Base-by-base conservation (phyloP, 2,888 invertebrate genomes). In the Dioctria rufipes region DNA sequence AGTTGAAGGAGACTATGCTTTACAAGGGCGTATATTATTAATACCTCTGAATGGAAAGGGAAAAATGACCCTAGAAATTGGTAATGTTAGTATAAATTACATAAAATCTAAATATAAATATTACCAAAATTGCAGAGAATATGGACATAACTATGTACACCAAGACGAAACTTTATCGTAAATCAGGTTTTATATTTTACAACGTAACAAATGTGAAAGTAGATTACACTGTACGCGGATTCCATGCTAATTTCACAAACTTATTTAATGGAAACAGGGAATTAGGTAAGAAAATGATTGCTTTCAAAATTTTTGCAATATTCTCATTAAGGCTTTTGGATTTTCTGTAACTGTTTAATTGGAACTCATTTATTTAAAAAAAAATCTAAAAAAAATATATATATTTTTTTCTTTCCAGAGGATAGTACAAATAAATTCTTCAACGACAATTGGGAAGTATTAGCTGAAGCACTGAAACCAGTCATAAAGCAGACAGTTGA, bases 391-490 rank as follows among this genome's bases (percentile, higher is more conserved):
- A 39, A 69, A 11, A 37, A 51, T n/a, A 46, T 67, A 46, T 13
- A 46, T 9, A 43, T 4, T 4, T 73, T 73, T 66, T 40, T 43
- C 51, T 51, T 78, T 90, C 73, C 90, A 94, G 94, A 94, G 92
- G 94, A 94, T 83, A 93, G 93, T 84, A 94, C 94, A 3, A 94
- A 94, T 85, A 91, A 92, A 42, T 94, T 94, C 86, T 90, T 94
- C 83, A 94, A 94, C 86, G 93, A 92, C 73, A 94, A 94, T 86
- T 94, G 94, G 94, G 90, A 92, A 69, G 92, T 93, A 84, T 91
- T 94, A 2, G 92, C 93, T 0, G 94, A 94, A 86, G 93, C 94
- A 3, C 87, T 94, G 51, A 91, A 93, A 84, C 92, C 93, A 51
- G 93, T 94, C 84, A 90, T 94, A 83, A 91, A 92, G 2, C 92